phyloP scores from a whole-genome alignment of 1,140 invertebrate species.

The Cyrtorhinus lividipennis region DNA sequence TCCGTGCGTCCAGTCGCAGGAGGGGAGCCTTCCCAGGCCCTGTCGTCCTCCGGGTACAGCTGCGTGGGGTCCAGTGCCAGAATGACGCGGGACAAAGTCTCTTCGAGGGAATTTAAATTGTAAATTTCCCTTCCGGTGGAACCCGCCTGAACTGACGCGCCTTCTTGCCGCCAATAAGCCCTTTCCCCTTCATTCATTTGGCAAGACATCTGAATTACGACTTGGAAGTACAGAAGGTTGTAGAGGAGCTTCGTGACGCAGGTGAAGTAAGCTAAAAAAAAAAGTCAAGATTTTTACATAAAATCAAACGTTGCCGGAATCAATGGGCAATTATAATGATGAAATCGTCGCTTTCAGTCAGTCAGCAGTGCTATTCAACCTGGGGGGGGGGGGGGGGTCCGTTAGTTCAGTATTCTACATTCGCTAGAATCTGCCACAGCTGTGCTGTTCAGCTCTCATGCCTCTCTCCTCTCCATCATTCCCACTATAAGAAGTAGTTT shows the following conservation, averaged over 20 bases:
- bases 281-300: slow-evolving; percentile 23
- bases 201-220: slow-evolving; percentile 54
- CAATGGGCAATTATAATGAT: too few relatives aligned
- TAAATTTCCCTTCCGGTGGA: background rate
- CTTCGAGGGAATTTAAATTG: slow-evolving; percentile 14
- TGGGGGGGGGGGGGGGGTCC: too few relatives aligned
- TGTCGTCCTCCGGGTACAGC: slow-evolving; percentile 35
- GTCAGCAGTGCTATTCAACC: too few relatives aligned
- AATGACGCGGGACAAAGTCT: slow-evolving; percentile 32
- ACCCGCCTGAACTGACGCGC: background rate
- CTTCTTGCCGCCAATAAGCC: slow-evolving; percentile 17
- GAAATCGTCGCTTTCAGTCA: too few relatives aligned
- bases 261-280: slow-evolving; percentile 64
- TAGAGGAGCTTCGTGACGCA: slow-evolving; percentile 73
- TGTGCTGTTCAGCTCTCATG: too few relatives aligned
- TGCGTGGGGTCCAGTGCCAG: slow-evolving; percentile 34
- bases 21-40: background rate
- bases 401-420: too few relatives aligned
- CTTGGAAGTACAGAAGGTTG: slow-evolving; percentile 78
- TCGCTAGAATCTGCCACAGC: too few relatives aligned
- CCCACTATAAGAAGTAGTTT: too few relatives aligned
- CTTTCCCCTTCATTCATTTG: slow-evolving; percentile 41
- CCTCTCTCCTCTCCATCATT: too few relatives aligned
- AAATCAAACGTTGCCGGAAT: too few relatives aligned
- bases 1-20: slow-evolving; percentile 19